A percentile compares a stretch with the other conserved stretches of the same genome.
Evolutionary conservation across 64 coral and sea anemone genomes (phyloP).

Genomic region (Montipora sp.): DNA sequence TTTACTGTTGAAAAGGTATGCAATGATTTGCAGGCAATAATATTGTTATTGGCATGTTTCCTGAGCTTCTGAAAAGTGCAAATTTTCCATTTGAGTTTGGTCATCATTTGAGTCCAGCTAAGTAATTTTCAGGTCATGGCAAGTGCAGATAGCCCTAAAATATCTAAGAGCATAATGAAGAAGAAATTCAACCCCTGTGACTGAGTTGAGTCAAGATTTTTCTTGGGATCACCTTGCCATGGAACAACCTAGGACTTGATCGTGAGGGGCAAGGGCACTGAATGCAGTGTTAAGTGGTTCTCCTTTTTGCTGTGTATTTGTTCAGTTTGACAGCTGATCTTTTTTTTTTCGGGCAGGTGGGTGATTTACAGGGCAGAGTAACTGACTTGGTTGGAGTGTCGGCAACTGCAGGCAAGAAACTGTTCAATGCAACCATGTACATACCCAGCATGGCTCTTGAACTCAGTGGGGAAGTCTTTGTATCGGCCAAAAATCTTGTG

Average conservation of each 20-base stretch:
- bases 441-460: conserved; percentile 87
- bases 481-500: conserved; percentile 87
- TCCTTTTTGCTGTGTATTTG: not conserved
- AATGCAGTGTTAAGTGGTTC: not conserved
- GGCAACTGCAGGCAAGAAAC: conserved; percentile 73
- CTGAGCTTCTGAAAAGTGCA: no score
- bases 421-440: conserved; percentile 79
- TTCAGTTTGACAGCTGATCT: not conserved
- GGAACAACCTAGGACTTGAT: no score
- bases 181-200: no score
- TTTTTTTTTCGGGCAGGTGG: conserved; percentile 26
- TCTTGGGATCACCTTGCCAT: no score
- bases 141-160: not conserved
- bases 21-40: not conserved
- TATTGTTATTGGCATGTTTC: no score
- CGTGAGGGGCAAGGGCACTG: no score
- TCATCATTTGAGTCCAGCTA: no score
- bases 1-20: conserved; percentile 84
- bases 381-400: conserved; percentile 62
- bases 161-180: no score
- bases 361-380: conserved; percentile 61
- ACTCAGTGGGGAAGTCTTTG: conserved; percentile 82
- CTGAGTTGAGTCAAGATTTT: no score
- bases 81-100: no score
- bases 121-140: not conserved